These are phyloP conservation scores for Campoletis raptor DNA, from an alignment of 2,888 invertebrate species.

Conservation along the genomic window DNA sequence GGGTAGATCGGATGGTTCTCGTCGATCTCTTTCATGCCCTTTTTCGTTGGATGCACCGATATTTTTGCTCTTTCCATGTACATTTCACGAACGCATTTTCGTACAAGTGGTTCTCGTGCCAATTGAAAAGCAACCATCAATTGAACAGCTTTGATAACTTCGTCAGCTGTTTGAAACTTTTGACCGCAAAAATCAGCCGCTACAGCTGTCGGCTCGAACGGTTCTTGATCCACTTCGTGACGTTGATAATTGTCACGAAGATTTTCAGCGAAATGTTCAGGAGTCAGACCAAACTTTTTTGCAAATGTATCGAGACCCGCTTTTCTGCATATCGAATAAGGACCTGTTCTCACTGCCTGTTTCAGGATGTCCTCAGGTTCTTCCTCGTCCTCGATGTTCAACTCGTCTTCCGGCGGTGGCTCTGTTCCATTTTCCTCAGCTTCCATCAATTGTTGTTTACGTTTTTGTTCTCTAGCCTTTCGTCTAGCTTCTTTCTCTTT, in stretches of 20 bases:
- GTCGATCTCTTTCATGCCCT: slow-evolving; percentile 96
- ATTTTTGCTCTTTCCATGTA: slow-evolving; percentile 94
- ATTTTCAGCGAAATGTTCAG: slow-evolving; percentile 98
- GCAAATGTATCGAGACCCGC: slow-evolving; percentile 94
- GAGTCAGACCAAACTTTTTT: slow-evolving; percentile 94
- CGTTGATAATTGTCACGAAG: slow-evolving; percentile 96
- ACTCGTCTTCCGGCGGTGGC: slow-evolving; percentile 87
- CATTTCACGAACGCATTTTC: slow-evolving; percentile 92
- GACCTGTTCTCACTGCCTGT: slow-evolving; percentile 93
- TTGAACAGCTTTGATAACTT: slow-evolving; percentile 94
- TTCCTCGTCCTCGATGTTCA: slow-evolving; percentile 74
- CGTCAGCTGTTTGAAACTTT: slow-evolving; percentile 87
- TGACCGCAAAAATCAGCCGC: slow-evolving; percentile 89
- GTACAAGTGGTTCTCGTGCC: slow-evolving; percentile 94
- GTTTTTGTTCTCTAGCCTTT: slow-evolving; percentile 85
- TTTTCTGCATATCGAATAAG: slow-evolving; percentile 93
- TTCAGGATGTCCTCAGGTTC: slow-evolving; percentile 88
- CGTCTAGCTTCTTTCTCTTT: slow-evolving; percentile 85
- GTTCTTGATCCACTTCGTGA: slow-evolving; percentile 96
- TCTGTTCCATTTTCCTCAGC: slow-evolving; percentile 89
- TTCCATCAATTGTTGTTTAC: slow-evolving; percentile 86
- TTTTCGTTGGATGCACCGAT: slow-evolving; percentile 92
- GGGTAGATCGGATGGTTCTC: slow-evolving; percentile 94
- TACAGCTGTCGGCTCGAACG: slow-evolving; percentile 91
- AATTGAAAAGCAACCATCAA: slow-evolving; percentile 97